Evolutionary conservation across 2,888 invertebrate species (phyloP).

Genomic region (Lycaena phlaeas): DNA sequence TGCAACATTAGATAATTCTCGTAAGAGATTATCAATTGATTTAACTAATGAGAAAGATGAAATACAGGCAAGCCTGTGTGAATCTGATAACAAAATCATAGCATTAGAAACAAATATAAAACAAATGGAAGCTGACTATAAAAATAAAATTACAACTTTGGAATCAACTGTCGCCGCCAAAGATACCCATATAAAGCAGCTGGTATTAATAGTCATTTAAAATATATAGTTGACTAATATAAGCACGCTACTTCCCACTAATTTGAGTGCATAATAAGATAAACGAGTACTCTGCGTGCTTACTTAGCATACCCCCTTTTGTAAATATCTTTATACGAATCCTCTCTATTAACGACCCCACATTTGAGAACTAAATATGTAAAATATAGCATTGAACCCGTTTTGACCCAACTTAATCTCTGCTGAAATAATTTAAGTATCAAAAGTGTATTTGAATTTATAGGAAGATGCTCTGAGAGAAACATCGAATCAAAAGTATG

Average conservation of each 20-base stretch:
- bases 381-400: neutral
- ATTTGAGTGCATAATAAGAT: neutral
- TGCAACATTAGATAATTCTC: constrained; percentile 43
- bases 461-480: constrained; percentile 60
- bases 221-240: constrained; percentile 7
- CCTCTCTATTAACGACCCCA: neutral
- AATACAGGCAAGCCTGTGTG: constrained; percentile 54
- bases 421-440: neutral
- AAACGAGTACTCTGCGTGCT: neutral
- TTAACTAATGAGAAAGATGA: constrained; percentile 61
- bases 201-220: constrained; percentile 48
- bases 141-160: constrained; percentile 73
- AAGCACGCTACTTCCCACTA: neutral
- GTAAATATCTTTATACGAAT: neutral
- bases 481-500: constrained; percentile 58
- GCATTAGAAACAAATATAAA: constrained; percentile 64
- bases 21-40: constrained; percentile 55
- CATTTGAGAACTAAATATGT: neutral
- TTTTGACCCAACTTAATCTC: neutral
- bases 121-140: constrained; percentile 70
- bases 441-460: constrained; percentile 11
- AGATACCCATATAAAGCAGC: constrained; percentile 74
- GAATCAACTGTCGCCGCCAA: constrained; percentile 74
- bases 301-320: neutral
- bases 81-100: constrained; percentile 59